Evolutionary conservation across 2,888 invertebrate species (phyloP).

Genomic region (Oscheius sp.): DNA sequence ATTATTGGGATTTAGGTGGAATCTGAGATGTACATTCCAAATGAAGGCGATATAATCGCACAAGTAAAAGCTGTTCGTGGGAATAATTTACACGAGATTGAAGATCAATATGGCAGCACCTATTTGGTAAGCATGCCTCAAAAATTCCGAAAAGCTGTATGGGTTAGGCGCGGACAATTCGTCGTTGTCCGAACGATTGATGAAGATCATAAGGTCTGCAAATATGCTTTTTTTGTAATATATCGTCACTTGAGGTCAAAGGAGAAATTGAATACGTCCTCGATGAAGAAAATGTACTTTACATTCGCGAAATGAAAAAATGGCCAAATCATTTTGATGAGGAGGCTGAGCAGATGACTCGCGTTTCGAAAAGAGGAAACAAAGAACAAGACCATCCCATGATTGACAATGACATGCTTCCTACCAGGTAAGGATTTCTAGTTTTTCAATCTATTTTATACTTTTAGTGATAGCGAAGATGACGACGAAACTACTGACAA

Average conservation of each 20-base stretch:
- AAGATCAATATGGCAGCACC: slow-evolving; percentile 76
- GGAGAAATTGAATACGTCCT: slow-evolving; percentile 82
- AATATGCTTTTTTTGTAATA: not conserved
- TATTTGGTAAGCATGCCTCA: slow-evolving; percentile 92
- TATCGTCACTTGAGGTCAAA: slow-evolving; percentile 69
- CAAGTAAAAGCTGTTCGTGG: slow-evolving; percentile 77
- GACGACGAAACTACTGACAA: slow-evolving; percentile 51
- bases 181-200: slow-evolving; percentile 87
- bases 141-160: slow-evolving; percentile 81
- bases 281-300: slow-evolving; percentile 74
- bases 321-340: slow-evolving; percentile 54
- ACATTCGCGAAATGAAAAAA: slow-evolving; percentile 72
- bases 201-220: slow-evolving; percentile 95
- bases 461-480: slow-evolving; percentile 52
- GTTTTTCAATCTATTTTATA: not conserved
- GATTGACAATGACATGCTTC: slow-evolving; percentile 69
- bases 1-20: slow-evolving; percentile 26
- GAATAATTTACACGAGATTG: slow-evolving; percentile 90
- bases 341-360: slow-evolving; percentile 58
- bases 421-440: slow-evolving; percentile 53
- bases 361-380: slow-evolving; percentile 52
- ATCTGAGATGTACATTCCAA: slow-evolving; percentile 28
- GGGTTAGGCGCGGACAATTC: slow-evolving; percentile 90
- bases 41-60: slow-evolving; percentile 62
- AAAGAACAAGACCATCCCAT: slow-evolving; percentile 37